Evolutionary conservation across 2,797 vertebrate species (phyloP).

Genomic region (Schizothorax lantsangensis): DNA sequence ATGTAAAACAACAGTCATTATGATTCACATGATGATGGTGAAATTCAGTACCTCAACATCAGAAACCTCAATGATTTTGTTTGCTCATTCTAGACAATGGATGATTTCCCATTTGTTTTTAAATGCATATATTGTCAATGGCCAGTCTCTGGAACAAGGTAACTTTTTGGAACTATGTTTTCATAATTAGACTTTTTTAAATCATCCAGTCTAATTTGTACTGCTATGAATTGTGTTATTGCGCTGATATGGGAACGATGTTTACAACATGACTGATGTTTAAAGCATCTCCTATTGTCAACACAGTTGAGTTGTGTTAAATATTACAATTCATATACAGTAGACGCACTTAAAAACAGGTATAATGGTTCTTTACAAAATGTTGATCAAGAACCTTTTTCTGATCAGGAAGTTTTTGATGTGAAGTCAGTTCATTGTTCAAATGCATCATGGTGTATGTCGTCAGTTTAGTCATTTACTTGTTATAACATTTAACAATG

Average conservation of each 20-base stretch:
- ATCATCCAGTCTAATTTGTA: background rate
- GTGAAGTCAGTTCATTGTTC: background rate
- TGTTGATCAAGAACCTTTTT: background rate
- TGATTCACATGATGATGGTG: background rate
- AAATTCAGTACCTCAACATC: constrained; percentile 15
- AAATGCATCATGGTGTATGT: background rate
- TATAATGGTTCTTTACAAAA: background rate
- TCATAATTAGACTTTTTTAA: background rate
- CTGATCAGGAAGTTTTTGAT: background rate
- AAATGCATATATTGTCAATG: constrained; percentile 7
- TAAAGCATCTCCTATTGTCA: background rate
- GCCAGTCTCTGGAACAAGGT: background rate
- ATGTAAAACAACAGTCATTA: background rate
- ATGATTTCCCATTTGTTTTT: background rate
- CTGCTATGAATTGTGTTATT: background rate
- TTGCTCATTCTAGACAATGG: background rate
- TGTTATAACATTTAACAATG: background rate
- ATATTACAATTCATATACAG: background rate
- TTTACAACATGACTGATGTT: constrained; percentile 3
- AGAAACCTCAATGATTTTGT: background rate
- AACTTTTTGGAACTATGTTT: background rate
- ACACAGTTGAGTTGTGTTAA: background rate
- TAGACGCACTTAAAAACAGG: background rate
- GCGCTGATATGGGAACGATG: background rate
- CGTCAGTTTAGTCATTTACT: background rate